These are phyloP conservation scores for Dascillus cervinus DNA, from an alignment of 2,888 invertebrate genomes.

Conservation along the genomic window DNA sequence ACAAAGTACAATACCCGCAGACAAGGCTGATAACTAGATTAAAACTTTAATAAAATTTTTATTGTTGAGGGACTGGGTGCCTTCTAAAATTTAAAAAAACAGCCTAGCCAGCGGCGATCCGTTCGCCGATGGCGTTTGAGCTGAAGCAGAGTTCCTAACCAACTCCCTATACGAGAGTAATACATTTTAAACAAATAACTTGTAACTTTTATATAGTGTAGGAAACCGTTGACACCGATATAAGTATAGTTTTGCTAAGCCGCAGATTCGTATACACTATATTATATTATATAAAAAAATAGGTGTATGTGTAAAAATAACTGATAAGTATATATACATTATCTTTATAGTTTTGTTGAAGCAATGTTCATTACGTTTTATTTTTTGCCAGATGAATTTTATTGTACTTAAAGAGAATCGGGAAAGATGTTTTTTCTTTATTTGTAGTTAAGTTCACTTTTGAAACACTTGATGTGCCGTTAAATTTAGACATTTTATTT, in stretches of 20 bases:
- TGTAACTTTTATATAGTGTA: slow-evolving; percentile 42
- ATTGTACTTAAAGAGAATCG: slow-evolving; percentile 26
- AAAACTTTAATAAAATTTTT: slow-evolving; percentile 20
- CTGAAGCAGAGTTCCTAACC: slow-evolving; percentile 43
- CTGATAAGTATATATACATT: slow-evolving; percentile 29
- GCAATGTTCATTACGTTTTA: slow-evolving; percentile 18
- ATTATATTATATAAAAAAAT: slow-evolving; percentile 38
- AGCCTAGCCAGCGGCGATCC: slow-evolving; percentile 26
- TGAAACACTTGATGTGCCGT: too few relatives aligned
- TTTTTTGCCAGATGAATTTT: slow-evolving; percentile 11
- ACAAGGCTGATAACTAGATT: too few relatives aligned
- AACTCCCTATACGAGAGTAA: slow-evolving; percentile 38
- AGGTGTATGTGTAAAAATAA: slow-evolving; percentile 37
- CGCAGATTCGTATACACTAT: slow-evolving; percentile 39
- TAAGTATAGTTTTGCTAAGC: slow-evolving; percentile 41
- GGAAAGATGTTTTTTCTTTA: slow-evolving; percentile 19
- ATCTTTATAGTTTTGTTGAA: slow-evolving; percentile 14
- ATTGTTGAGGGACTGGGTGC: slow-evolving; percentile 47
- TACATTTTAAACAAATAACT: slow-evolving; percentile 33
- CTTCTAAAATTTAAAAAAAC: slow-evolving; percentile 37
- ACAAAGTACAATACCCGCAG: too few relatives aligned
- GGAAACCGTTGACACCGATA: slow-evolving; percentile 38
- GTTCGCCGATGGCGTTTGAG: slow-evolving; percentile 26
- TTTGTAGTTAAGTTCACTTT: slow-evolving; percentile 17
- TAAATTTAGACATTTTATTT: slow-evolving; percentile 26